Evolutionary conservation across 2,888 invertebrate genomes (phyloP).

Genomic region (Cheilosia soror): DNA sequence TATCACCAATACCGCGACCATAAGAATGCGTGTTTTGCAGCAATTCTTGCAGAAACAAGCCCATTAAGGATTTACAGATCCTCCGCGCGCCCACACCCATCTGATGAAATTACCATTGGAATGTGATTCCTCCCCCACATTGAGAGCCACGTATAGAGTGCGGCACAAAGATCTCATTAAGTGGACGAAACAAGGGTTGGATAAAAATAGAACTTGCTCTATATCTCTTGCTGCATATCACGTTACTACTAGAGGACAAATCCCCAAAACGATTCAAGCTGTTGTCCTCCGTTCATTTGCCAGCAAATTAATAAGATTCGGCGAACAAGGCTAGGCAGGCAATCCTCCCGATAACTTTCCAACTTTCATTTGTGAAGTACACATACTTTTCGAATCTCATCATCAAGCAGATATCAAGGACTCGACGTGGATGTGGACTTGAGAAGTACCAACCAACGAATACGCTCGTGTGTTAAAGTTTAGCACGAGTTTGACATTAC

Average conservation of each 20-base stretch:
- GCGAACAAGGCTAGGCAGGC: constrained; percentile 1
- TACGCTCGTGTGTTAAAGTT: constrained; percentile 8
- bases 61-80: constrained; percentile 54
- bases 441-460: neutral
- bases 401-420: constrained; percentile 19
- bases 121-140: constrained; percentile 31
- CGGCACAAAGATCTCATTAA: constrained; percentile 47
- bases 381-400: constrained; percentile 20
- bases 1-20: constrained; percentile 19
- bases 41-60: constrained; percentile 42
- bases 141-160: neutral
- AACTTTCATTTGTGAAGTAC: constrained; percentile 18
- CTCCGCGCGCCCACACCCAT: constrained; percentile 1
- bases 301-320: constrained; percentile 42
- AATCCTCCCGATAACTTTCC: constrained; percentile 13
- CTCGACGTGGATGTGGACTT: constrained; percentile 4
- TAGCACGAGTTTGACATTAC: constrained; percentile 19
- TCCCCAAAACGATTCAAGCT: constrained; percentile 53
- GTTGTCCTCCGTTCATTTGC: constrained; percentile 35
- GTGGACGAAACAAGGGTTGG: constrained; percentile 39
- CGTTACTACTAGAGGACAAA: constrained; percentile 38
- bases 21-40: constrained; percentile 40
- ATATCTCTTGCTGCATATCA: constrained; percentile 39
- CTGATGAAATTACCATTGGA: constrained; percentile 49
- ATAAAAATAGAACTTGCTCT: constrained; percentile 31